Percentiles rank a stretch among this genome's conserved stretches.
Evolutionary conservation across 2,113 vertebrate species (phyloP).

Genomic region (Sceloporus tristichus): DNA sequence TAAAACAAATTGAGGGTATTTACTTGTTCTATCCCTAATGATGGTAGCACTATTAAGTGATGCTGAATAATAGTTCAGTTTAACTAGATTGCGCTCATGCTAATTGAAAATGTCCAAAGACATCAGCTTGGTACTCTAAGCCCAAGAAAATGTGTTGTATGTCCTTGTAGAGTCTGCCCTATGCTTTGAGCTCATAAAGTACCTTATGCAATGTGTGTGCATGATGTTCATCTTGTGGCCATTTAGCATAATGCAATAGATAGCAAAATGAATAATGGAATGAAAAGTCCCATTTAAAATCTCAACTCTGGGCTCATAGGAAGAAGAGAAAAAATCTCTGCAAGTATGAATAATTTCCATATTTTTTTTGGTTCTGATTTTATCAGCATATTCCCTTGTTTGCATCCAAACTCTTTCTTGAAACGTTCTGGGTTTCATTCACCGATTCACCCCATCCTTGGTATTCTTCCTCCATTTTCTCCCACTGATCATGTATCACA

Average conservation of each 20-base stretch:
- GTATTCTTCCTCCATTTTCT: no score
- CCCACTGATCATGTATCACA: no score
- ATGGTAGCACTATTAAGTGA: background rate
- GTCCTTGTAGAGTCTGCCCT: background rate
- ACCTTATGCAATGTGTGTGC: background rate
- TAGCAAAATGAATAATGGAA: background rate
- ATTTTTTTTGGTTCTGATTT: no score
- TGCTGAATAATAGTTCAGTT: conserved; percentile 6
- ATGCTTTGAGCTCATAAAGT: background rate
- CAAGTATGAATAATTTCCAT: no score
- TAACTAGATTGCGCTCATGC: background rate
- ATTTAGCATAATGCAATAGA: background rate
- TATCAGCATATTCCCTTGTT: no score
- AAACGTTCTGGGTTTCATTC: no score
- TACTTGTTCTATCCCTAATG: background rate
- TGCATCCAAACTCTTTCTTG: no score
- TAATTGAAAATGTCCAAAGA: background rate
- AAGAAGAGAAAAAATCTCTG: no score
- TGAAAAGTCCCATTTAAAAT: no score
- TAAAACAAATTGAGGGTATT: background rate
- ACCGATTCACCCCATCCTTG: no score
- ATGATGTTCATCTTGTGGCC: background rate
- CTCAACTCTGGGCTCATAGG: no score
- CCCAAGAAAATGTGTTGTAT: background rate
- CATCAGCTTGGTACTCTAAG: background rate